phyloP scores from a whole-genome alignment of 2,888 invertebrate genomes.

The Notocelia uddmanniana region DNA sequence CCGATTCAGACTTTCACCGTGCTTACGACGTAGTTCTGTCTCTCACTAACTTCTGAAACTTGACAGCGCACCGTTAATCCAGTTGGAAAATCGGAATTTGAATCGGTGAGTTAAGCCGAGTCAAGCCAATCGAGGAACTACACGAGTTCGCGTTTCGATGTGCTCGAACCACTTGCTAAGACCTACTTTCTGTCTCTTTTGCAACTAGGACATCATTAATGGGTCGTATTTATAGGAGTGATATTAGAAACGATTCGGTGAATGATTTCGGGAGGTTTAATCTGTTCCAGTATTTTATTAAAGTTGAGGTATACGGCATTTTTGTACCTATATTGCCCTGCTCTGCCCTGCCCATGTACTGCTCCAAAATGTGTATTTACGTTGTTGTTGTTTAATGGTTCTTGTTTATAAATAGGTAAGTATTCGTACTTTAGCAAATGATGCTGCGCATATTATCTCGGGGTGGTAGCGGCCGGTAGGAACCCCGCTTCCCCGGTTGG shows the following conservation, averaged over 20 bases:
- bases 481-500: too few species aligned
- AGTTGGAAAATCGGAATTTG: conserved; percentile 18
- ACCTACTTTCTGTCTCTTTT: conserved; percentile 24
- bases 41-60: conserved; percentile 25
- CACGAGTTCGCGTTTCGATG: conserved; percentile 31
- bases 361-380: too few species aligned
- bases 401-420: too few species aligned
- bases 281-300: too few species aligned
- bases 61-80: conserved; percentile 9
- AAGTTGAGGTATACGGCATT: too few species aligned
- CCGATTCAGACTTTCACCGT: conserved; percentile 27
- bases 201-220: conserved; percentile 23
- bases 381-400: too few species aligned
- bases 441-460: too few species aligned
- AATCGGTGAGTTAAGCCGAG: conserved; percentile 34
- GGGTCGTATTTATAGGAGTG: conserved; percentile 1
- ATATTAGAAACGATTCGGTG: background rate
- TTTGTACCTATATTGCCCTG: too few species aligned
- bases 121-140: conserved; percentile 36
- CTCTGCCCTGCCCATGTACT: too few species aligned
- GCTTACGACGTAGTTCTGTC: conserved; percentile 31
- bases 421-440: too few species aligned
- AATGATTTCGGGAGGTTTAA: too few species aligned
- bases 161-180: conserved; percentile 29
- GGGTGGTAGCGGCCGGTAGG: too few species aligned